phyloP scores from a whole-genome alignment of 2,113 vertebrate species.

The Scomber colias region DNA sequence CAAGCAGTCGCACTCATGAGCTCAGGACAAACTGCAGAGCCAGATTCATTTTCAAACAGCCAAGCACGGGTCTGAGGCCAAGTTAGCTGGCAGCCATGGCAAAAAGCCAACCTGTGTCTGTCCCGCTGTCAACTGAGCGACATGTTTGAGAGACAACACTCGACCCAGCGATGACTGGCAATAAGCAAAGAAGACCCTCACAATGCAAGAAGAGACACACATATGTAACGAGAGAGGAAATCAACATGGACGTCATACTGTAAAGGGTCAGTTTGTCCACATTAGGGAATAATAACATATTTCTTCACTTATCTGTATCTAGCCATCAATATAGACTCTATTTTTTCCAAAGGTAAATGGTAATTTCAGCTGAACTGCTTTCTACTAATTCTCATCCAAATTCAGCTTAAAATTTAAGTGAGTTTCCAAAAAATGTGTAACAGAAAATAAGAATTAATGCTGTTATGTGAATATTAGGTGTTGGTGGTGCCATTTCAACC shows the following conservation, averaged over 20 bases:
- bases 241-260: neutral
- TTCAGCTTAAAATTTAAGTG: no score
- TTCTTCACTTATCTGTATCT: neutral
- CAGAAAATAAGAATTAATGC: no score
- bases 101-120: conserved; percentile 26
- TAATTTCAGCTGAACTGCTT: no score
- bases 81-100: conserved; percentile 15
- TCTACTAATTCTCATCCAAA: no score
- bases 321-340: neutral
- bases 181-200: conserved; percentile 43
- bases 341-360: no score
- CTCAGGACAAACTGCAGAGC: conserved; percentile 77
- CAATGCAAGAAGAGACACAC: neutral
- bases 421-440: no score
- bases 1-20: conserved; percentile 56
- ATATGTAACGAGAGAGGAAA: neutral
- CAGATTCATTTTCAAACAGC: conserved; percentile 25
- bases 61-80: conserved; percentile 11
- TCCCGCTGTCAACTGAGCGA: conserved; percentile 12
- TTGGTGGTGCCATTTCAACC: no score
- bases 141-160: neutral
- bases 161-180: conserved; percentile 48
- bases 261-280: conserved; percentile 20
- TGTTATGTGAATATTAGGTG: no score
- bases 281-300: neutral